Conservation (phyloP, 2,888 invertebrate species). For the Heliconius sara region DNA sequence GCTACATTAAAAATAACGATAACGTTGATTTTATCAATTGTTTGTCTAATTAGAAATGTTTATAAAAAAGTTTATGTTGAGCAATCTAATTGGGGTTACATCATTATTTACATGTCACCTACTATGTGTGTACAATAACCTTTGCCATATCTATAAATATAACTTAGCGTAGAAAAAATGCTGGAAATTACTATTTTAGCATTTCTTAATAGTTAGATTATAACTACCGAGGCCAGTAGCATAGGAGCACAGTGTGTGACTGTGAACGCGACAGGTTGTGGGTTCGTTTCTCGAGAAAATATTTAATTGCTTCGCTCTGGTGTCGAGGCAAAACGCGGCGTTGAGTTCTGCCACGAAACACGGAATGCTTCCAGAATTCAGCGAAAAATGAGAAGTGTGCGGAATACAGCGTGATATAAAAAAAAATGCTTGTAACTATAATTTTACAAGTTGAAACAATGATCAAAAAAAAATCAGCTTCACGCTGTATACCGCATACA, state of each 20-base stretch:
- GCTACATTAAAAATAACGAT: not conserved
- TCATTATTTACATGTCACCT: constrained; percentile 24
- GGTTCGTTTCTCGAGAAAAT: too few species aligned
- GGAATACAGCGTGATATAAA: not conserved
- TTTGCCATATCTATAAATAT: constrained; percentile 20
- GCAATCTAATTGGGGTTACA: constrained; percentile 26
- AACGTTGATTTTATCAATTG: constrained; percentile 9
- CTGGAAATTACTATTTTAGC: too few species aligned
- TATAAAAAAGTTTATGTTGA: constrained; percentile 14
- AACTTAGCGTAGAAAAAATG: too few species aligned
- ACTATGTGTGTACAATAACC: not conserved
- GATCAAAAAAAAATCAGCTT: not conserved
- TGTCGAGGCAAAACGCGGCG: too few species aligned
- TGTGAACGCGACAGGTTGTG: too few species aligned
- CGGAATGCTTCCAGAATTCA: not conserved
- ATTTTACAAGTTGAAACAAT: not conserved
- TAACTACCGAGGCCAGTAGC: too few species aligned
- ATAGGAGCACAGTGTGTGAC: too few species aligned
- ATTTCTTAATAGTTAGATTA: too few species aligned
- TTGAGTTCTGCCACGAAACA: too few species aligned
- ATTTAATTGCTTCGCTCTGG: too few species aligned
- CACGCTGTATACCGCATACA: too few species aligned
- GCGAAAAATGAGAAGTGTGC: not conserved
- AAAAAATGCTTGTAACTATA: not conserved
- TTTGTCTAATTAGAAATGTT: constrained; percentile 14